Base-by-base conservation (phyloP, 1,140 invertebrate species). In the Diplogasteroides magnus region DNA sequence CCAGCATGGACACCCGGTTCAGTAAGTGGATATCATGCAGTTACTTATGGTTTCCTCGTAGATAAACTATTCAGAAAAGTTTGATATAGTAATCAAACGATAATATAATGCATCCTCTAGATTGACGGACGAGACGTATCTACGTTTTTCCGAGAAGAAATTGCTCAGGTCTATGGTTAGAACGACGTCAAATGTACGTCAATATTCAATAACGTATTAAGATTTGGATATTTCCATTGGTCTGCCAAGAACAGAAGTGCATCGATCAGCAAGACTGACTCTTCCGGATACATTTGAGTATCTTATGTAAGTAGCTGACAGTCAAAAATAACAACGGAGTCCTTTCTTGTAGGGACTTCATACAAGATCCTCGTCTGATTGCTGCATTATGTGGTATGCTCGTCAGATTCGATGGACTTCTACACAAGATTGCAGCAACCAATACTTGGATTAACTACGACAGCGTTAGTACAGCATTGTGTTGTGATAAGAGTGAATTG, bases 61-160 rank as follows among this genome's bases (percentile, higher is more conserved):
- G 83, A 85, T 69, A 79, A 82, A 65, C 74, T 85, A 25, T 79
- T 85, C 2, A 73, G 77, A 66, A 72, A 76, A 48, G 80, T 76
- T 2, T 84, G n/a, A n/a, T n/a, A n/a, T n/a, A n/a, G n/a, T n/a
- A n/a, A n/a, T n/a, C n/a, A n/a, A n/a, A n/a, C n/a, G n/a, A 48
- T 11, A 48, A 48, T 48, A 48, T 48, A 11, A 48, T 48, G 37
- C 37, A 6, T 48, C 19, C n/a, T n/a, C n/a, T 19, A 48, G 37
- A 78, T 77, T 27, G 76, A 78, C 56, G 32, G 73, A 11, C 72
- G 84, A 66, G 72, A 73, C 48, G 63, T 85, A 26, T 64, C 67
- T 31, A 63, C 77, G 31, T 85, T 84, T 68, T 84, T 84, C 76
- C 58, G 77, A 26, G 83, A 85, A 31, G 83, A 85, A 73, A 83